Evolutionary conservation across 2,113 vertebrate species (phyloP).

Genomic region (Heloderma charlesbogerti): DNA sequence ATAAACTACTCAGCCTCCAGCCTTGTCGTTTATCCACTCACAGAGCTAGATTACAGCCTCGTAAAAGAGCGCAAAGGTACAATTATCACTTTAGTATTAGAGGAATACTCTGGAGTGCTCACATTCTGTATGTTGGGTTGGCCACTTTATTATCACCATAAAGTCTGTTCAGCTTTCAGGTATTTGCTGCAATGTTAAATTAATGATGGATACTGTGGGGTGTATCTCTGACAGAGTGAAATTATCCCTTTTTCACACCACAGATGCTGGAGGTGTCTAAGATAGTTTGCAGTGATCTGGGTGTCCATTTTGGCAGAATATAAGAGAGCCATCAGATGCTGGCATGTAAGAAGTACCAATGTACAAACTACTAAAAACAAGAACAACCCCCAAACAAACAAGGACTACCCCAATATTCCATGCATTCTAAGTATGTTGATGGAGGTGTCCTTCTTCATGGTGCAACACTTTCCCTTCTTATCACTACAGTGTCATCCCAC

Average conservation of each 20-base stretch:
- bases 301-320: slow-evolving; percentile 23
- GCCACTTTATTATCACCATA: slow-evolving; percentile 67
- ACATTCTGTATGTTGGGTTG: slow-evolving; percentile 53
- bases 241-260: slow-evolving; percentile 30
- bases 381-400: too few species aligned
- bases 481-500: background rate
- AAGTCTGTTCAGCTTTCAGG: slow-evolving; percentile 65
- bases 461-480: background rate
- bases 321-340: slow-evolving; percentile 19
- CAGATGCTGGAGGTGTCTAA: background rate
- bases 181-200: slow-evolving; percentile 63
- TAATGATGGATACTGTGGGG: slow-evolving; percentile 55
- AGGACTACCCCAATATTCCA: background rate
- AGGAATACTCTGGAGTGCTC: slow-evolving; percentile 64
- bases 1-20: slow-evolving; percentile 64
- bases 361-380: background rate
- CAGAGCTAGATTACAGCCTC: slow-evolving; percentile 64
- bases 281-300: background rate
- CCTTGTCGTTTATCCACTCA: slow-evolving; percentile 66
- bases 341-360: background rate
- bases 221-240: slow-evolving; percentile 46
- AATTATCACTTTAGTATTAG: slow-evolving; percentile 71
- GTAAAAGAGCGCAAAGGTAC: slow-evolving; percentile 70
- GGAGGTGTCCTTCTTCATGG: background rate
- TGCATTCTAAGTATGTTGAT: background rate